phyloP scores from a whole-genome alignment of 2,797 vertebrate genomes.

The Etheostoma perlongum region DNA sequence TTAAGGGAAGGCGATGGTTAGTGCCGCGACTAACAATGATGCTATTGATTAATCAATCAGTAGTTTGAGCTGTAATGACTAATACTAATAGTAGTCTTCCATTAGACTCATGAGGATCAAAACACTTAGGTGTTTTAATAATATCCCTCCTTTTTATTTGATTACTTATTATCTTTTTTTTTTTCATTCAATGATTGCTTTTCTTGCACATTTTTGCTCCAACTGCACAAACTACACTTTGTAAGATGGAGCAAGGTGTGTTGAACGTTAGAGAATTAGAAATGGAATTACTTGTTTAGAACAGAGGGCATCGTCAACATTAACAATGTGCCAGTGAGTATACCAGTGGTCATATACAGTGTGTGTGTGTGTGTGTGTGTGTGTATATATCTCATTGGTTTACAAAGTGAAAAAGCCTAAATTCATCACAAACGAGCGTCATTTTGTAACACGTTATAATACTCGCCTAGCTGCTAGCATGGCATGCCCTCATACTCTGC shows the following conservation, averaged over 20 bases:
- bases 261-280: not conserved
- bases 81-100: not conserved
- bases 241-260: not conserved
- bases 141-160: not conserved
- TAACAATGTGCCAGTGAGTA: not conserved
- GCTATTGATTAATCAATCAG: not conserved
- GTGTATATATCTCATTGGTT: no score
- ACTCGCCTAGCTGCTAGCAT: no score
- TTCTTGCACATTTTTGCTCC: not conserved
- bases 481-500: no score
- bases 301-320: not conserved
- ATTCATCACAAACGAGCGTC: no score
- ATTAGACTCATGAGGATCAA: not conserved
- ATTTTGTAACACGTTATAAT: no score
- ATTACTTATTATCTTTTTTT: not conserved
- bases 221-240: no score
- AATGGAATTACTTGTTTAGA: not conserved
- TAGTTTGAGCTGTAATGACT: not conserved
- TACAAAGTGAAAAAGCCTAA: no score
- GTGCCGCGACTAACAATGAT: not conserved
- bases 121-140: not conserved
- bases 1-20: not conserved
- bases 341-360: no score
- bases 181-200: no score
- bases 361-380: no score